These are phyloP conservation scores for Orussus abietinus DNA, from an alignment of 1,140 invertebrate genomes.

Conservation along the genomic window DNA sequence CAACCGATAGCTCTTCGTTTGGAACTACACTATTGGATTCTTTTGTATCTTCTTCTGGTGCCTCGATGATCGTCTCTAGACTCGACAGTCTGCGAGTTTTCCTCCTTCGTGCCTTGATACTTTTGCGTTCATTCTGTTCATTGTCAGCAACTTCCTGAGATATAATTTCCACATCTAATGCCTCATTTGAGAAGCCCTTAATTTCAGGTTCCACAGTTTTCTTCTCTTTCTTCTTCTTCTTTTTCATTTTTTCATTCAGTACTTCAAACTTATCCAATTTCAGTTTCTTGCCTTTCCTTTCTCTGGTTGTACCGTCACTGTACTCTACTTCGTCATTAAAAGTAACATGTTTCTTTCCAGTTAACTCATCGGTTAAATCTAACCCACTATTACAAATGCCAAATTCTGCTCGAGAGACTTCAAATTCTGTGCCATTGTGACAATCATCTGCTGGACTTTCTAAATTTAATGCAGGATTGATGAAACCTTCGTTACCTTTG, in stretches of 20 bases:
- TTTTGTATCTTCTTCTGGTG: constrained; percentile 31
- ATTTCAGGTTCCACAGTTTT: neutral
- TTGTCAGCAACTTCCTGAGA: constrained; percentile 34
- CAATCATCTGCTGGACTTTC: constrained; percentile 11
- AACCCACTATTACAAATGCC: constrained; percentile 42
- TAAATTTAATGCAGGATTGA: constrained; percentile 33
- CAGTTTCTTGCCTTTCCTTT: constrained; percentile 33
- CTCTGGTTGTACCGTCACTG: constrained; percentile 29
- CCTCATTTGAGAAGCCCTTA: constrained; percentile 30
- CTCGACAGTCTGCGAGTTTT: constrained; percentile 22
- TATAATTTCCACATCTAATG: constrained; percentile 27
- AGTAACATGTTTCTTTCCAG: constrained; percentile 40
- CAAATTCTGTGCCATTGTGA: constrained; percentile 30
- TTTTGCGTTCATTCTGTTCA: constrained; percentile 33
- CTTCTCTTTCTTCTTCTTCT: constrained; percentile 23
- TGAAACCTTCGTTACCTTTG: constrained; percentile 20
- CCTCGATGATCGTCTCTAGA: constrained; percentile 40
- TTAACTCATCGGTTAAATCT: constrained; percentile 40
- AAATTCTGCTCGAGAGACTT: constrained; percentile 33
- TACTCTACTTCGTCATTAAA: constrained; percentile 47
- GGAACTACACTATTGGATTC: neutral
- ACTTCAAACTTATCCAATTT: constrained; percentile 47
- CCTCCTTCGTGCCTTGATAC: constrained; percentile 23
- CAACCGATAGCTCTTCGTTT: constrained; percentile 2
- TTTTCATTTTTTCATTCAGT: constrained; percentile 35